Evolutionary conservation across 2,888 invertebrate species (phyloP).

Genomic region (Bhutanitis thaidina): DNA sequence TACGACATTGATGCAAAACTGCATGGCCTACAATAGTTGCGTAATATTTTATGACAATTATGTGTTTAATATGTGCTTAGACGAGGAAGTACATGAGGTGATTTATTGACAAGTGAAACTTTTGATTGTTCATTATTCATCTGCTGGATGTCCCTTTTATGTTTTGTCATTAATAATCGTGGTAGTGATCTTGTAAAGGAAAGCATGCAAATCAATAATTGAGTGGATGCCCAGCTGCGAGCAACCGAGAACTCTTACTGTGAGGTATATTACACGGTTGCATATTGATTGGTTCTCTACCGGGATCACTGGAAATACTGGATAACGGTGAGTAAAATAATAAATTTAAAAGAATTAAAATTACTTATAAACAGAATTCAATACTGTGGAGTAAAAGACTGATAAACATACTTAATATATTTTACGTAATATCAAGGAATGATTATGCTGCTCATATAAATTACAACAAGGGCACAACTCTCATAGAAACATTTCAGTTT

Average conservation of each 20-base stretch:
- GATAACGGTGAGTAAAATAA: conserved; percentile 53
- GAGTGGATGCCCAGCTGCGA: conserved; percentile 57
- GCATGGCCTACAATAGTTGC: conserved; percentile 50
- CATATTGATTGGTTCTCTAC: conserved; percentile 70
- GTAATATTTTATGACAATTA: conserved; percentile 42
- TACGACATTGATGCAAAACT: conserved; percentile 49
- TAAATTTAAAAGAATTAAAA: not conserved
- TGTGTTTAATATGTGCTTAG: conserved; percentile 39
- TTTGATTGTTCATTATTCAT: conserved; percentile 61
- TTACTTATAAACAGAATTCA: no score
- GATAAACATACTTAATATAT: no score
- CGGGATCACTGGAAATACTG: conserved; percentile 51
- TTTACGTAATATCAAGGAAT: no score
- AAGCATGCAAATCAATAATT: conserved; percentile 71
- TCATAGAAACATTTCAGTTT: no score
- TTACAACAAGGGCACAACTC: no score
- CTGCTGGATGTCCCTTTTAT: conserved; percentile 52
- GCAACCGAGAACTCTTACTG: conserved; percentile 51
- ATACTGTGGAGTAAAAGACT: no score
- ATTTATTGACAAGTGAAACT: conserved; percentile 76
- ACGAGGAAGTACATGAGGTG: conserved; percentile 41
- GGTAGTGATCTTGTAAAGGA: conserved; percentile 59
- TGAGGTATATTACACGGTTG: conserved; percentile 61
- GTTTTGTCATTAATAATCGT: conserved; percentile 59
- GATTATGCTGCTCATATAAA: no score